These are phyloP conservation scores for Brachyistius frenatus DNA, from an alignment of 2,113 vertebrate species.

Conservation along the genomic window DNA sequence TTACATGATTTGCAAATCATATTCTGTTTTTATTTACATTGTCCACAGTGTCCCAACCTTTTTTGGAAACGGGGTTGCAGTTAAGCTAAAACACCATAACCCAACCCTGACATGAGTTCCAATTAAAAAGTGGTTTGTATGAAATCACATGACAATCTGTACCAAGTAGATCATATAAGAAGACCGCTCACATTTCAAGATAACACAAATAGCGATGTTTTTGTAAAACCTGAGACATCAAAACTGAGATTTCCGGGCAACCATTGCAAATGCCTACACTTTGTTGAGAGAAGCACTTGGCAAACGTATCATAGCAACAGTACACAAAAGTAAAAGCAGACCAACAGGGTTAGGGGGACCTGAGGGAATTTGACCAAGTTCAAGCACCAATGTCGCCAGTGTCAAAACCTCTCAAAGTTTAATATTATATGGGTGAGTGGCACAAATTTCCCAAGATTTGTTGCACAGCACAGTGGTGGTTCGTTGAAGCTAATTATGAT, in stretches of 20 bases:
- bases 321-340: no score
- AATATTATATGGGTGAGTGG: no score
- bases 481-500: constrained; percentile 2
- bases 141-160: not conserved
- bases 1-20: no score
- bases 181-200: not conserved
- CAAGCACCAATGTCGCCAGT: no score
- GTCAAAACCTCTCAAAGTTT: no score
- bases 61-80: no score
- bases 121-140: constrained; percentile 5
- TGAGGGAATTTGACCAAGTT: no score
- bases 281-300: not conserved
- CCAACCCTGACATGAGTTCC: not conserved
- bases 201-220: not conserved
- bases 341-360: no score
- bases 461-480: not conserved
- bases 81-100: no score
- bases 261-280: not conserved
- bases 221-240: not conserved
- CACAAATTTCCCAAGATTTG: not conserved
- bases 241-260: not conserved
- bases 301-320: not conserved
- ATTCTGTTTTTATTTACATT: no score
- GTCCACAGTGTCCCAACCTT: no score
- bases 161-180: not conserved